Base-by-base conservation (phyloP, 2,113 vertebrate species). In the Mirounga angustirostris region DNA sequence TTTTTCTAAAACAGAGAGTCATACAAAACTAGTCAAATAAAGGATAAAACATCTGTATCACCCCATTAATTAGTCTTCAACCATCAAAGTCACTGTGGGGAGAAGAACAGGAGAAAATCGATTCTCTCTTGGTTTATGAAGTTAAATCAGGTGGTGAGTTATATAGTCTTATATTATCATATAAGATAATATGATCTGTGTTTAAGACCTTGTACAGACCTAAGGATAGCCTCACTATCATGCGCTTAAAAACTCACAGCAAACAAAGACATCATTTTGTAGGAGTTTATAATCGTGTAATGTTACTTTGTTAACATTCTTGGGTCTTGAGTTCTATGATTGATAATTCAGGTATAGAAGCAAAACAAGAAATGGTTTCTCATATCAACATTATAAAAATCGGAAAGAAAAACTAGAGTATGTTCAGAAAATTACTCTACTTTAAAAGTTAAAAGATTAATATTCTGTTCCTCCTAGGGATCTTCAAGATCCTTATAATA, bases 401-500 rank as follows among this genome's bases (percentile, higher is more conserved):
- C 71, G 40, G 63, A 91, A 82, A 92, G 33, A 43, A 56, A 67
- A 15, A 85, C 33, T 84, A 74, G 63, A 67, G 76, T 83, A 73
- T 85, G 28, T 58, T 83, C 16, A 94, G 74, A 97, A 96, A 97
- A 69, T 91, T 71, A 3, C 74, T 90, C 7, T 78, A 24, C 19
- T 50, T 95, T 92, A 69, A 94, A 80, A 86, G 52, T 80, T 56
- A 56, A 91, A 97, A 85, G 16, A 79, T n/a, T 82, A 84, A 78
- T 83, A 82, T 96, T 93, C 78, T 73, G 9, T 91, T 96, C 13
- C 22, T 82, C 26, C 54, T 89, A 56, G 30, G 30, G 24, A 63
- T 86, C 67, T 94, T 89, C n/a, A 96, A 91, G 96, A 50, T 94
- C 30, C 16, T 40, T 84, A 74, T 69, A 92, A 94, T 61, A 96